Conservation (phyloP, 2,888 invertebrate genomes). For the Caenorhabditis doughertyi region DNA sequence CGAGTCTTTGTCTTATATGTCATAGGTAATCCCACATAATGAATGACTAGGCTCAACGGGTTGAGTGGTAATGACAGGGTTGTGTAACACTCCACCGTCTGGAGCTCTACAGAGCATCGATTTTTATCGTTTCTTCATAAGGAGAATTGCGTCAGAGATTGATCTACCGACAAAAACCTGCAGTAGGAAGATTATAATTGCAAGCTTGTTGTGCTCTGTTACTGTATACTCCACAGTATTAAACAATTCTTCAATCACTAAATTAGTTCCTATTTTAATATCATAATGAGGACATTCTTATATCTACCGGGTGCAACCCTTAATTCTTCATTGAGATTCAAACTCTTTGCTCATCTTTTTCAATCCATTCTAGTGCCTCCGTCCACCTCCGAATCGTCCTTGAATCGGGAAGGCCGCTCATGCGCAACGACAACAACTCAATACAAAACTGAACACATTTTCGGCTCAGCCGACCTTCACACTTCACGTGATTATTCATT, state of each 20-base stretch:
- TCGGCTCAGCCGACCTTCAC: constrained; percentile 59
- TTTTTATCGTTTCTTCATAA: constrained; percentile 7
- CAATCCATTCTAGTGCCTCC: constrained; percentile 19
- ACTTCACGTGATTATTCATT: constrained; percentile 50
- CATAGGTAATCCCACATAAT: constrained; percentile 1
- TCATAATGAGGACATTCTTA: constrained; percentile 13
- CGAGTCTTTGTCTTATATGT: constrained; percentile 11
- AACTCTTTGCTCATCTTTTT: constrained; percentile 57
- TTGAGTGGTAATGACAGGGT: constrained; percentile 11
- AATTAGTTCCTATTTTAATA: neutral
- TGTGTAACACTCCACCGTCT: neutral
- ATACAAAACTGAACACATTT: constrained; percentile 52
- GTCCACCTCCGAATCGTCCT: constrained; percentile 44
- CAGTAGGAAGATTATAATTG: neutral
- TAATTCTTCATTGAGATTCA: constrained; percentile 30
- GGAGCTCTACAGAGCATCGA: neutral
- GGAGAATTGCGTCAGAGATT: neutral
- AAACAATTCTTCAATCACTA: neutral
- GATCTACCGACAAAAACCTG: neutral
- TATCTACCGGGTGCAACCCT: neutral
- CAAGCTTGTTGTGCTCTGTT: neutral
- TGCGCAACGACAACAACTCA: constrained; percentile 62
- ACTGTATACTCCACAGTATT: neutral
- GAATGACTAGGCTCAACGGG: constrained; percentile 10
- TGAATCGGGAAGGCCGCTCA: constrained; percentile 58